phyloP scores from a whole-genome alignment of 1,140 invertebrate species.

The Helicoverpa armigera region DNA sequence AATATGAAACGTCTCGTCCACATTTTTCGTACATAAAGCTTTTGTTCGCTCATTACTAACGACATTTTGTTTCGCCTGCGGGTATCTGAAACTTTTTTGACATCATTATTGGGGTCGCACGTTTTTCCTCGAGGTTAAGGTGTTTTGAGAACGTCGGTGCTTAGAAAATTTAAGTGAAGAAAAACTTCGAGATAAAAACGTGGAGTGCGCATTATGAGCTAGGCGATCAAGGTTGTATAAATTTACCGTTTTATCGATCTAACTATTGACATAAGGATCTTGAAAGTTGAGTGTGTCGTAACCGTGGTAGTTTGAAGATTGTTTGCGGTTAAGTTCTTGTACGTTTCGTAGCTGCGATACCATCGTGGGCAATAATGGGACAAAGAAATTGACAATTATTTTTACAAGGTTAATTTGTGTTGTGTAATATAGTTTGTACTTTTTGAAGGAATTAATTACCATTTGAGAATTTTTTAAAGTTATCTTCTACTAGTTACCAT shows the following conservation, averaged over 20 bases:
- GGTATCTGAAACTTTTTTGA: conserved; percentile 45
- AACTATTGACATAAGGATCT: background rate
- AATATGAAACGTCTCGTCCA: background rate
- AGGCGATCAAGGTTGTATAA: conserved; percentile 4
- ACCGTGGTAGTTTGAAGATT: background rate
- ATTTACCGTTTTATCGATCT: background rate
- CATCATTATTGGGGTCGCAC: conserved; percentile 32
- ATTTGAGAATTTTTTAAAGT: too few species aligned
- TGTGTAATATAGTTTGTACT: too few species aligned
- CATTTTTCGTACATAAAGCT: conserved; percentile 28
- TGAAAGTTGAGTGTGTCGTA: background rate
- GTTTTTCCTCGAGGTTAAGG: conserved; percentile 31
- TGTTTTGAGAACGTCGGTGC: conserved; percentile 12
- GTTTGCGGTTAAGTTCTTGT: too few species aligned
- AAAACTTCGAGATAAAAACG: conserved; percentile 2
- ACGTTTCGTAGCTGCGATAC: too few species aligned
- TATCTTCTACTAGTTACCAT: too few species aligned
- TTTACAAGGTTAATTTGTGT: too few species aligned
- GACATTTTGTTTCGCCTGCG: conserved; percentile 43
- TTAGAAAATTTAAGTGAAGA: conserved; percentile 4
- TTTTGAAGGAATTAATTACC: too few species aligned
- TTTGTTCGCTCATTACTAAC: conserved; percentile 45
- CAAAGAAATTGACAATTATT: too few species aligned
- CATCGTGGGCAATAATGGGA: too few species aligned
- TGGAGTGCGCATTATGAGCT: background rate